Base-by-base conservation (phyloP, 2,888 invertebrate genomes). In the Dryadula phaetusa region DNA sequence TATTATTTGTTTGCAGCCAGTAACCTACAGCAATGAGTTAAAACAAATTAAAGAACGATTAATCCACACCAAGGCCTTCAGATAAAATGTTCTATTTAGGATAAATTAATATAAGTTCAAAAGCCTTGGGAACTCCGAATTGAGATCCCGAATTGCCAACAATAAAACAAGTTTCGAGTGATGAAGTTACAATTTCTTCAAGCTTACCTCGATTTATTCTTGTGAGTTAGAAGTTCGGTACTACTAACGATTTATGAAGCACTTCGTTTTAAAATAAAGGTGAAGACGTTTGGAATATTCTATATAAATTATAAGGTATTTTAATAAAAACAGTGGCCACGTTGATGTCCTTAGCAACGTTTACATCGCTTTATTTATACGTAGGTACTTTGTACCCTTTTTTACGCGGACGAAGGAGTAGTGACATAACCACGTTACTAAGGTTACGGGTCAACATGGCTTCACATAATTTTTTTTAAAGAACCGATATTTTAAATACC, bases 141-240 rank as follows among this genome's bases (percentile, higher is more conserved):
- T 72, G 65, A 68, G 64, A 64, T 71, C 66, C 66, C 69, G 61
- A 67, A 70, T 67, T 72, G 53, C 61, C 49, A 71, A 72, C 67
- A 72, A 72, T 74, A 68, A 72, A 74, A 74, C 67, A 72, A 72
- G 71, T 72, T 73, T 70, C 53, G 54, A 71, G 68, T 56, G 72
- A 70, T 75, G 70, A 74, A 74, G 72, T 71, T 70, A 74, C 69
- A 72, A 74, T 72, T 73, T 71, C 73, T 71, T 71, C 69, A 66
- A 74, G 71, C 69, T 74, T 66, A 70, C 71, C 65, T 71, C 72
- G 69, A 72, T 71, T 72, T 68, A 70, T 66, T 28, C 52, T 52
- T 52, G 52, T 52, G 67, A 67, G 58, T 66, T 56, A 46, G 49
- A 62, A 71, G 69, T 67, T 67, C 20, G 18, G 58, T 46, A 61